phyloP scores from a whole-genome alignment of 2,113 vertebrate species.

The Pao palembangensis region DNA sequence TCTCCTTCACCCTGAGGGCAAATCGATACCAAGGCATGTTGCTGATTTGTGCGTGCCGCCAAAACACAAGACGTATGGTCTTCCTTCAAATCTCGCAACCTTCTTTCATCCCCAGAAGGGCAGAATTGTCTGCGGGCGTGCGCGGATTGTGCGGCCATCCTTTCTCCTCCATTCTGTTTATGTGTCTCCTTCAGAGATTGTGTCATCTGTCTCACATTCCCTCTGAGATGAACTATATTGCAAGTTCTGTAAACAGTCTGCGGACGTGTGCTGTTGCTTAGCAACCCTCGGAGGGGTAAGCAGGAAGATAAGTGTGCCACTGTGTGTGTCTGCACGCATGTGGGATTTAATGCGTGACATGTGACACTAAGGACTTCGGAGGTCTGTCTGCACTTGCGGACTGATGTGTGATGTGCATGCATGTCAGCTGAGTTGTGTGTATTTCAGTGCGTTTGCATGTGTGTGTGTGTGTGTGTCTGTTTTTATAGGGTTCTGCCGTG shows the following conservation, averaged over 20 bases:
- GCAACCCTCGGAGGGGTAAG: constrained; percentile 62
- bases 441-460: constrained; percentile 1
- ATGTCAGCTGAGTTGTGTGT: not conserved
- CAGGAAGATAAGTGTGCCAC: constrained; percentile 31
- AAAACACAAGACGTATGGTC: constrained; percentile 2
- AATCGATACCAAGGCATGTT: constrained; percentile 17
- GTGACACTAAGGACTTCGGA: not conserved
- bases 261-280: constrained; percentile 73
- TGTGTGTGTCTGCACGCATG: constrained; percentile 14
- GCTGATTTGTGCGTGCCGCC: not conserved
- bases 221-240: constrained; percentile 52
- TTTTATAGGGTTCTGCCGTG: not conserved
- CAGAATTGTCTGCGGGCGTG: constrained; percentile 11
- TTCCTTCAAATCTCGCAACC: constrained; percentile 26
- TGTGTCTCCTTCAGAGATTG: constrained; percentile 37
- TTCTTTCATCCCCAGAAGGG: constrained; percentile 20
- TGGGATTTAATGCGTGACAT: not conserved
- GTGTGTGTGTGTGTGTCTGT: too few relatives aligned
- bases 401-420: not conserved
- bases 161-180: constrained; percentile 32
- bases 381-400: not conserved
- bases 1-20: not conserved
- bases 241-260: constrained; percentile 70
- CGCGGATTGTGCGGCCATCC: not conserved
- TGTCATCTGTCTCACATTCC: constrained; percentile 45